phyloP scores from a whole-genome alignment of 1,140 invertebrate species.

The Drosophila nigrodunni region DNA sequence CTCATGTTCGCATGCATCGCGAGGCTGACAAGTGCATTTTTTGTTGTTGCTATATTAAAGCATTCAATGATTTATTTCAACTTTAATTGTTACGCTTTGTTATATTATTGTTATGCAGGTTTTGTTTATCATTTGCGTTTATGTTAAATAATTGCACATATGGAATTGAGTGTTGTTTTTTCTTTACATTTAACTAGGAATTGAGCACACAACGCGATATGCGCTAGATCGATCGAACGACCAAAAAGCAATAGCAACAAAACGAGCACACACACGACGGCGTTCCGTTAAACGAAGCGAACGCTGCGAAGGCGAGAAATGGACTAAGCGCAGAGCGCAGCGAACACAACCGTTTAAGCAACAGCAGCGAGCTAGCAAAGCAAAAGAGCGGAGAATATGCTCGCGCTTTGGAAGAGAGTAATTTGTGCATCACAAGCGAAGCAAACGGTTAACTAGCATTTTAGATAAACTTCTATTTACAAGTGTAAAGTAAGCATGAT shows the following conservation, averaged over 20 bases:
- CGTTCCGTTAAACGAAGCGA: conserved; percentile 25
- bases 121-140: conserved; percentile 39
- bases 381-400: conserved; percentile 4
- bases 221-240: conserved; percentile 74
- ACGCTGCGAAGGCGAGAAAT: conserved; percentile 39
- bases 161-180: conserved; percentile 42
- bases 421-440: not conserved
- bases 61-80: conserved; percentile 23
- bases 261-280: conserved; percentile 27
- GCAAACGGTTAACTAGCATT: no score
- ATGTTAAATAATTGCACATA: conserved; percentile 70
- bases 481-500: no score
- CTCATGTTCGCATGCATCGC: conserved; percentile 22
- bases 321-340: conserved; percentile 52
- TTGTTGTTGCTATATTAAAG: not conserved
- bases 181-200: conserved; percentile 36
- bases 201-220: conserved; percentile 57
- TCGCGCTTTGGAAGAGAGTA: not conserved
- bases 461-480: no score
- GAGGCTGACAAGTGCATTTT: conserved; percentile 55
- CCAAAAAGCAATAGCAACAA: conserved; percentile 49
- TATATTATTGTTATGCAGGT: conserved; percentile 10
- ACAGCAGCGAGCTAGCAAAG: not conserved
- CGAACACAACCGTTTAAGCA: conserved; percentile 20
- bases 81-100: conserved; percentile 10